Percentiles rank a stretch among this genome's conserved stretches.
Evolutionary conservation across 2,888 invertebrate genomes (phyloP).

Genomic region (Dendrolimus houi): DNA sequence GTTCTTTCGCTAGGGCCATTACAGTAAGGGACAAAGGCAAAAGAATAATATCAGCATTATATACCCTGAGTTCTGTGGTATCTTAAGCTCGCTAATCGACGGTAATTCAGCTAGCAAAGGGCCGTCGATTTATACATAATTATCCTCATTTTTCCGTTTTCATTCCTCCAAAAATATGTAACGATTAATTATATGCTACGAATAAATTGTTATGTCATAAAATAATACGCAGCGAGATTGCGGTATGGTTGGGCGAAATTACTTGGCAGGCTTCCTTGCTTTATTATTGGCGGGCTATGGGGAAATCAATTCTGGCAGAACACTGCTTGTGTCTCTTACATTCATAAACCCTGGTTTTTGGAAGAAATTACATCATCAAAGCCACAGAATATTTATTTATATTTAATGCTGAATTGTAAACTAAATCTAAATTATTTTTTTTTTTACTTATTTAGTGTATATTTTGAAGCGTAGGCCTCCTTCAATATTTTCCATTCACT

Average conservation of each 20-base stretch:
- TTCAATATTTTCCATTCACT: too few relatives aligned
- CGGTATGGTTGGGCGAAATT: background rate
- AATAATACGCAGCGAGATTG: background rate
- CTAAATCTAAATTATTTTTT: background rate
- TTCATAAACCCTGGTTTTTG: constrained; percentile 1
- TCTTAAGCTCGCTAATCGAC: too few relatives aligned
- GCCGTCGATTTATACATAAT: background rate
- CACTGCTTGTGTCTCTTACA: background rate
- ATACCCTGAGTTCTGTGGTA: too few relatives aligned
- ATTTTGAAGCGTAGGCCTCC: too few relatives aligned
- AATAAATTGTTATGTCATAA: background rate
- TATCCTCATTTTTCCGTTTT: background rate
- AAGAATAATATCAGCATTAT: too few relatives aligned
- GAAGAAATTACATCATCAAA: too few relatives aligned
- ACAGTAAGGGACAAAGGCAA: too few relatives aligned
- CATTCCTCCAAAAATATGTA: background rate
- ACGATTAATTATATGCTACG: background rate
- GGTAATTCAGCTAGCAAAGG: too few relatives aligned
- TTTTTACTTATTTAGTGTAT: too few relatives aligned
- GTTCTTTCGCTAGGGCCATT: too few relatives aligned
- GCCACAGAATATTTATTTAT: background rate
- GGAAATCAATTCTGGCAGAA: background rate
- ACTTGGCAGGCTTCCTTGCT: background rate
- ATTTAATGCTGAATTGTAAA: background rate
- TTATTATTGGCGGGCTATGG: background rate